A percentile compares a stretch with the other conserved stretches of the same genome.
Conservation (phyloP, 2,797 vertebrate species). For the Anas georgica region DNA sequence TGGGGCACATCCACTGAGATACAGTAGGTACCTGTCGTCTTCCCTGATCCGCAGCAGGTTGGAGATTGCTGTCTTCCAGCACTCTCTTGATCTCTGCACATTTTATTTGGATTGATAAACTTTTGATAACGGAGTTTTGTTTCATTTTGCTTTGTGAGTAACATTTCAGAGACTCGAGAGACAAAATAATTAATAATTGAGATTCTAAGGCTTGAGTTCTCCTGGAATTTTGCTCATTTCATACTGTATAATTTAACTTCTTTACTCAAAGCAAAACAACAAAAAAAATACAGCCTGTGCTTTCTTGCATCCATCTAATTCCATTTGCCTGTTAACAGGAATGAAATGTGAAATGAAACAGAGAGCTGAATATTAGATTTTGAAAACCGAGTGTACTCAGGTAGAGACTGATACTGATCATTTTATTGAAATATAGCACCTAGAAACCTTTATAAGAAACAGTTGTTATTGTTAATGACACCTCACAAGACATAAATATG, state of each 20-base stretch:
- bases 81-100: neutral
- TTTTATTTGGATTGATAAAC: neutral
- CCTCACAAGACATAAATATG: neutral
- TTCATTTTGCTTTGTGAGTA: neutral
- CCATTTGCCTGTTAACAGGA: neutral
- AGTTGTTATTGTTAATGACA: neutral
- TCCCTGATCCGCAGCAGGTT: fast-evolving
- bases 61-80: neutral
- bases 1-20: neutral
- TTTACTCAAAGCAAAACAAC: neutral
- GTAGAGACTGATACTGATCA: neutral
- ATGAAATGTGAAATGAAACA: neutral
- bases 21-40: neutral
- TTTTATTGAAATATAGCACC: neutral
- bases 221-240: neutral
- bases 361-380: neutral
- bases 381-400: neutral
- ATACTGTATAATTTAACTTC: neutral
- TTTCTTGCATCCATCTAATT: neutral
- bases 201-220: neutral
- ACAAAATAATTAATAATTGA: neutral
- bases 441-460: neutral
- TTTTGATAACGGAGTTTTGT: neutral
- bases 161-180: neutral
- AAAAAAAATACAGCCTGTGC: neutral